These are phyloP conservation scores for Monopis laevigella DNA, from an alignment of 2,888 invertebrate genomes.

Conservation along the genomic window DNA sequence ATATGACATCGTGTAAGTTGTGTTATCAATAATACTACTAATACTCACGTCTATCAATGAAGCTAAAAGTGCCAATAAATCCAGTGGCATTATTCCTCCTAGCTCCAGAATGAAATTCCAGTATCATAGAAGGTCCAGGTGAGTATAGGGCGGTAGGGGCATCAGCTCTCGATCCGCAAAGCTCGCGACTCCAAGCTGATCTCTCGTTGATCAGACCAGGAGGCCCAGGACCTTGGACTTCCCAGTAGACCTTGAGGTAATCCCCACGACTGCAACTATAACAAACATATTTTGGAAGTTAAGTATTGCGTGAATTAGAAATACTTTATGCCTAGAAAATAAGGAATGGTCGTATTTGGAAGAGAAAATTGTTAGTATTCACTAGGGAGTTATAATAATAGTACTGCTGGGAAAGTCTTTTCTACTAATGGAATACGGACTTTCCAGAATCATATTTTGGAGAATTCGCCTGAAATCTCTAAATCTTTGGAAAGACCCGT, in stretches of 20 bases:
- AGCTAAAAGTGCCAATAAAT: conserved; percentile 79
- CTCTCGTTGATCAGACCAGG: conserved; percentile 77
- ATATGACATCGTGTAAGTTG: no score
- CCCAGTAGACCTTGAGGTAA: conserved; percentile 82
- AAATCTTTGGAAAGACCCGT: no score
- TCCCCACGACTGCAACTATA: conserved; percentile 79
- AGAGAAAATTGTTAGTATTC: no score
- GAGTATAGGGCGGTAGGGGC: conserved; percentile 79
- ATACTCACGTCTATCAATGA: conserved; percentile 79
- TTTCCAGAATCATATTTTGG: no score
- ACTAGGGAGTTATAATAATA: background rate
- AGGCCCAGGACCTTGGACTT: conserved; percentile 77
- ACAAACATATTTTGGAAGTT: conserved; percentile 41
- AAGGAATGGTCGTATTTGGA: no score
- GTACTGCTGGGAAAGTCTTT: no score
- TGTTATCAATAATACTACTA: no score
- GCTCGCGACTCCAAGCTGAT: conserved; percentile 76
- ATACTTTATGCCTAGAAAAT: no score
- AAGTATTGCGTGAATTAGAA: background rate
- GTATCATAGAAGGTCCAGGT: conserved; percentile 75
- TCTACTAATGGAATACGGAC: no score
- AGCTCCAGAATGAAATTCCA: conserved; percentile 76
- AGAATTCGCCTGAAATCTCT: no score
- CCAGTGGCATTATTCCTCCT: conserved; percentile 69
- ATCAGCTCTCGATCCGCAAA: conserved; percentile 76